Percentiles rank a stretch among this genome's conserved stretches.
These are phyloP conservation scores for Grammomys dolichurus DNA, from an alignment of 2,113 vertebrate genomes.

Conservation along the genomic window DNA sequence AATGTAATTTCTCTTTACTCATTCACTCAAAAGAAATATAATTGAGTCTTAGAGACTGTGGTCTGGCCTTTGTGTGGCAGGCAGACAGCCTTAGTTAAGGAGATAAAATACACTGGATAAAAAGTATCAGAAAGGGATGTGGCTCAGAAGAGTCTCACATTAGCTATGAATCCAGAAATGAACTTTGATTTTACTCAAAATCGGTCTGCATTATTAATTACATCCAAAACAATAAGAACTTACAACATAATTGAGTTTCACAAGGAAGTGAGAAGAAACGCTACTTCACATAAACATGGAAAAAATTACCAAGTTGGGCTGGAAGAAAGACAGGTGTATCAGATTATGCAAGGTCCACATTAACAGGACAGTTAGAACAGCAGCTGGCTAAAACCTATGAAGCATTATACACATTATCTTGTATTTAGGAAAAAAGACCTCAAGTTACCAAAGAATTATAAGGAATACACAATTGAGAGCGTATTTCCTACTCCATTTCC, in stretches of 20 bases:
- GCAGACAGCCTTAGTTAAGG: constrained; percentile 25
- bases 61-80: not conserved
- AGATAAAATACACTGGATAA: not conserved
- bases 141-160: not conserved
- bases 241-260: not conserved
- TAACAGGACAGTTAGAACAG: not conserved
- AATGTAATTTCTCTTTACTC: not conserved
- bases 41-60: not conserved
- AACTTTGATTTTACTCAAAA: constrained; percentile 38
- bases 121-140: constrained; percentile 1
- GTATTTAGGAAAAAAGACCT: constrained; percentile 55
- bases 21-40: constrained; percentile 49
- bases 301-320: not conserved
- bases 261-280: not conserved
- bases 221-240: not conserved
- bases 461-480: not conserved
- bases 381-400: constrained; percentile 10
- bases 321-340: not conserved
- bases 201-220: not conserved
- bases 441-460: constrained; percentile 32
- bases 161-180: constrained; percentile 21
- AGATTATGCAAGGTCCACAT: not conserved
- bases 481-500: constrained; percentile 4
- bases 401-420: constrained; percentile 12
- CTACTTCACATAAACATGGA: constrained; percentile 24